Evolutionary conservation across 2,888 invertebrate species (phyloP), one percentile per base, ranked within the genome.

Genomic region (Hyalella azteca): DNA sequence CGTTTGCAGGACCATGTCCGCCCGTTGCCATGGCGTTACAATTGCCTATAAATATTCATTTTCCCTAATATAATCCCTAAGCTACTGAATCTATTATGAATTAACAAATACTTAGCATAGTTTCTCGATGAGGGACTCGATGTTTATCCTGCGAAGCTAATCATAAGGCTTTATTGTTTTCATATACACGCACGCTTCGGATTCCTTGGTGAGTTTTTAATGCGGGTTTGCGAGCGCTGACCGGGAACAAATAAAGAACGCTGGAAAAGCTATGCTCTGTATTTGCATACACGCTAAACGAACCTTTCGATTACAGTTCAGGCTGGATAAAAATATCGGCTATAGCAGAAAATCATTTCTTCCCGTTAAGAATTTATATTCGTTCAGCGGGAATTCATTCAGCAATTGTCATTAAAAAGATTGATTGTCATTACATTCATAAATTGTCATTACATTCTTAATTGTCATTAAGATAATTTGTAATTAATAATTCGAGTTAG

Each of bases 61-160:
- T 66, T 32, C 66, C 66, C 36, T 66, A 66, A 66, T 66, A 66
- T n/a, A 66, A 39, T 66, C 66, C 66, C 36, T 66, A 29, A 19
- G 66, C 66, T 66, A 66, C 66, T 66, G 66, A 66, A 66, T 66
- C 66, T 66, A 66, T 66, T 66, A 36, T 66, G 66, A 66, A 66
- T 66, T 66, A 66, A 66, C 66, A 66, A 66, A 66, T 66, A 66
- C 39, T 66, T 66, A 66, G 39, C 66, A 66, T 66, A 66, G 66
- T 66, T 66, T 66, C 66, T 66, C 66, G 66, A 66, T 66, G 66
- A 66, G 66, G 32, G 66, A 66, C 66, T 36, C 36, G 36, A 66
- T 66, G 66, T 36, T 36, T 36, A 36, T 36, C 36, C 66, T 7
- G 66, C 36, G 66, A 4, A 66, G 66, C 66, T 36, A 66, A 66